Percentiles rank a stretch among this genome's conserved stretches.
phyloP scores from a whole-genome alignment of 1,140 invertebrate genomes.

The Tetramorium parvispinum region DNA sequence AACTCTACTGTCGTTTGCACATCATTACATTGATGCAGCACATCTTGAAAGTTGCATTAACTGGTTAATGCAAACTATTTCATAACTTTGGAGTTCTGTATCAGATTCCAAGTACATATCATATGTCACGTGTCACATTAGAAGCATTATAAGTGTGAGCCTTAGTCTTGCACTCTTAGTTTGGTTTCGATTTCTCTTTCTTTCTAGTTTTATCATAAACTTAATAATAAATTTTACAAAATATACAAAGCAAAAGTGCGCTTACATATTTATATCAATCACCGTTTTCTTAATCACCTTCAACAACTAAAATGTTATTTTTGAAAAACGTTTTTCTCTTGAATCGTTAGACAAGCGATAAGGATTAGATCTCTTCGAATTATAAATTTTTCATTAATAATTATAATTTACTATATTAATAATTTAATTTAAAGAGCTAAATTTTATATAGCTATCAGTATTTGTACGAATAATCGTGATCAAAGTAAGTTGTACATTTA shows the following conservation, averaged over 20 bases:
- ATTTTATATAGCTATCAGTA: background rate
- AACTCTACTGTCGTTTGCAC: background rate
- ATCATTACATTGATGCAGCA: background rate
- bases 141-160: slow-evolving; percentile 67
- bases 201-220: slow-evolving; percentile 27
- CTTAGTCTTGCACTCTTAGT: slow-evolving; percentile 34
- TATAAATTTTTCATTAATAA: background rate
- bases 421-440: background rate
- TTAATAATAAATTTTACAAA: background rate
- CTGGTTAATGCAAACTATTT: slow-evolving; percentile 22
- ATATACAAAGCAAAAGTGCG: too few relatives aligned
- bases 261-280: background rate
- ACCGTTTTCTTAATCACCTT: background rate
- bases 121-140: slow-evolving; percentile 61
- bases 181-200: slow-evolving; percentile 50
- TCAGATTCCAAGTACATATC: slow-evolving; percentile 23
- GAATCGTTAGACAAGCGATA: background rate
- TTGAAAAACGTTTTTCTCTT: background rate
- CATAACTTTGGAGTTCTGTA: slow-evolving; percentile 44
- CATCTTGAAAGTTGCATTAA: background rate
- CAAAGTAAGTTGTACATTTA: background rate
- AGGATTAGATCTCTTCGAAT: background rate
- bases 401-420: background rate
- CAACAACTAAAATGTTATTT: background rate
- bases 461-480: background rate